Evolutionary conservation across 2,888 invertebrate species (phyloP).

Genomic region (Aproaerema taeniolella): DNA sequence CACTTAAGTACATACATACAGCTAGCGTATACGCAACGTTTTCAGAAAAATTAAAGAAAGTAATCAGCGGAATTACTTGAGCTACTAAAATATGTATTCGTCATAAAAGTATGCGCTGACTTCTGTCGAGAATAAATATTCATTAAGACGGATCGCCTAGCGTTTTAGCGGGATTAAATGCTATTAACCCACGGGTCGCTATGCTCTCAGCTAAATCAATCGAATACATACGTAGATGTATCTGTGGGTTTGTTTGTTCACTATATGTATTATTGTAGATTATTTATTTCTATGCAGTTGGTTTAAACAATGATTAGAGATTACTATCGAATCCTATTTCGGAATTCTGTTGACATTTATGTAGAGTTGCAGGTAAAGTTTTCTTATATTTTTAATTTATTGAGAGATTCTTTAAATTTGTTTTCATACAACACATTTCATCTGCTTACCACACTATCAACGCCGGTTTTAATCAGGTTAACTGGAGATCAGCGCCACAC

Average conservation of each 20-base stretch:
- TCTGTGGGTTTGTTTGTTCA: too few species aligned
- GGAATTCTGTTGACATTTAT: too few species aligned
- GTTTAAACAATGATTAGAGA: too few species aligned
- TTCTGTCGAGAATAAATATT: conserved; percentile 73
- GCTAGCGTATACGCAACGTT: conserved; percentile 33
- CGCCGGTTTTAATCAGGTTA: conserved; percentile 75
- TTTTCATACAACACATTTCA: too few species aligned
- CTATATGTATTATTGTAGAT: too few species aligned
- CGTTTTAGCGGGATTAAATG: conserved; percentile 76
- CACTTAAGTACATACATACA: conserved; percentile 42
- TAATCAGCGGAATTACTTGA: conserved; percentile 71
- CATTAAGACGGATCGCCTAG: conserved; percentile 70
- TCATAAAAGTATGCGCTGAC: conserved; percentile 72
- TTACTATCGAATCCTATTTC: too few species aligned
- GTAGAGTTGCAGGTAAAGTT: too few species aligned
- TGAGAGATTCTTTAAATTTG: too few species aligned
- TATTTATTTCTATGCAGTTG: too few species aligned
- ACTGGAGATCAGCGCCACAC: conserved; percentile 65
- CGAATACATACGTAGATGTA: conserved; percentile 25
- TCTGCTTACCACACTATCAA: conserved; percentile 67
- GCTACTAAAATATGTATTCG: conserved; percentile 77
- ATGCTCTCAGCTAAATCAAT: conserved; percentile 65
- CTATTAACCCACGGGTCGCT: conserved; percentile 55
- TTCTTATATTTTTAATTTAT: too few species aligned
- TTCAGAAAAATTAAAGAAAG: conserved; percentile 74